Evolutionary conservation across 1,140 invertebrate species (phyloP).

Genomic region (Laupala kohalensis): DNA sequence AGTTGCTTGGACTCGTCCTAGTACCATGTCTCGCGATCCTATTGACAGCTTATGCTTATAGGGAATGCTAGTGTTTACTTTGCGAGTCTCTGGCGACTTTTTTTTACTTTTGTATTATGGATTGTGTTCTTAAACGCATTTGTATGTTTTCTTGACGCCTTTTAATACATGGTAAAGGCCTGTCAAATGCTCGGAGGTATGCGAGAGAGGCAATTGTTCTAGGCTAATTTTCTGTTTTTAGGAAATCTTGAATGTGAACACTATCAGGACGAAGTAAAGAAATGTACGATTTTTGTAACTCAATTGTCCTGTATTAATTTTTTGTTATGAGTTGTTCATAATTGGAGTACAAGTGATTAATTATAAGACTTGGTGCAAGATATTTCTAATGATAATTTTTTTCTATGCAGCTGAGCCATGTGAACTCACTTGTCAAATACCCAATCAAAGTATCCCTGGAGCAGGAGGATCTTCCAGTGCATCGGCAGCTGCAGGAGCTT

Average conservation of each 20-base stretch:
- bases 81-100: too few species aligned
- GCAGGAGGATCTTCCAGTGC: constrained; percentile 14
- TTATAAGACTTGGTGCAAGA: background rate
- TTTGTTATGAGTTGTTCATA: background rate
- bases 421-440: constrained; percentile 52
- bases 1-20: constrained; percentile 12
- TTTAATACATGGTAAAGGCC: background rate
- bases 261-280: too few species aligned
- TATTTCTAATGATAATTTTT: background rate
- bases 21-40: constrained; percentile 2
- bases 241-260: too few species aligned
- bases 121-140: too few species aligned
- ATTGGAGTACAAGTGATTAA: background rate
- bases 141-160: too few species aligned
- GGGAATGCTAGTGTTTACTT: background rate
- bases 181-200: background rate
- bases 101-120: too few species aligned
- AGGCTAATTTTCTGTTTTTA: background rate
- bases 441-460: constrained; percentile 47
- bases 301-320: background rate
- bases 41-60: constrained; percentile 2
- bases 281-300: too few species aligned
- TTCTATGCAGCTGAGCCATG: constrained; percentile 51
- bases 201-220: background rate
- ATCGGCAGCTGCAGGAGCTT: constrained; percentile 1